Evolutionary conservation across 2,113 vertebrate genomes (phyloP).

Genomic region (Hydrochoerus hydrochaeris): DNA sequence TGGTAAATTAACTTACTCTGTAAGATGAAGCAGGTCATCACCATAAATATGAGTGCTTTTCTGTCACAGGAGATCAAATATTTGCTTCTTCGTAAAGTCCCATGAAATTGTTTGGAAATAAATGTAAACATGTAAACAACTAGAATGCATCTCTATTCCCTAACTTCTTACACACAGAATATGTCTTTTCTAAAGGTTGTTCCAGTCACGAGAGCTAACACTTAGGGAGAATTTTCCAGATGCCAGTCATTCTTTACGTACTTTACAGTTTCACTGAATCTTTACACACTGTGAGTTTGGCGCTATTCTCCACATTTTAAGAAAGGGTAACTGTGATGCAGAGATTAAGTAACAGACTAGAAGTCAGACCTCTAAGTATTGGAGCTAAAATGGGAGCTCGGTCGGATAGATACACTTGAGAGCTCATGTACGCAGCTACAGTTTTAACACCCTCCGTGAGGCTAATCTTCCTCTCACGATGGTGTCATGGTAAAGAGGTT

Average conservation of each 20-base stretch:
- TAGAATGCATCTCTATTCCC: conserved; percentile 37
- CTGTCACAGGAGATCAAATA: conserved; percentile 45
- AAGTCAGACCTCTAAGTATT: not conserved
- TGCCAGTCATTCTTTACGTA: conserved; percentile 7
- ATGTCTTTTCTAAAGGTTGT: conserved; percentile 25
- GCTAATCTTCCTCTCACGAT: not conserved
- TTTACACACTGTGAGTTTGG: not conserved
- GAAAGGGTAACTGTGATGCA: not conserved
- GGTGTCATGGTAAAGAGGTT: not conserved
- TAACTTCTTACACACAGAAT: conserved; percentile 35
- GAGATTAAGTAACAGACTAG: not conserved
- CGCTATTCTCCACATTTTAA: conserved; percentile 28
- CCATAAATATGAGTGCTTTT: not conserved
- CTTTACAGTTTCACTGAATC: not conserved
- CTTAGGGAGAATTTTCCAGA: conserved; percentile 1
- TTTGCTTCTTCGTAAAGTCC: conserved; percentile 41
- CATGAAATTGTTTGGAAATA: conserved; percentile 40
- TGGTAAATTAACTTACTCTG: conserved; percentile 4
- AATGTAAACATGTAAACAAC: not conserved
- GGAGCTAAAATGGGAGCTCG: not conserved
- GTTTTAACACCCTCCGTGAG: not conserved
- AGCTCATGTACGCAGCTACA: not conserved
- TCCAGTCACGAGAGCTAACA: not conserved
- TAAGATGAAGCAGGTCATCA: conserved; percentile 33
- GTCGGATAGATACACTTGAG: not conserved